Conservation (phyloP, 1,140 invertebrate genomes). For the Gonatopus flavifemur region DNA sequence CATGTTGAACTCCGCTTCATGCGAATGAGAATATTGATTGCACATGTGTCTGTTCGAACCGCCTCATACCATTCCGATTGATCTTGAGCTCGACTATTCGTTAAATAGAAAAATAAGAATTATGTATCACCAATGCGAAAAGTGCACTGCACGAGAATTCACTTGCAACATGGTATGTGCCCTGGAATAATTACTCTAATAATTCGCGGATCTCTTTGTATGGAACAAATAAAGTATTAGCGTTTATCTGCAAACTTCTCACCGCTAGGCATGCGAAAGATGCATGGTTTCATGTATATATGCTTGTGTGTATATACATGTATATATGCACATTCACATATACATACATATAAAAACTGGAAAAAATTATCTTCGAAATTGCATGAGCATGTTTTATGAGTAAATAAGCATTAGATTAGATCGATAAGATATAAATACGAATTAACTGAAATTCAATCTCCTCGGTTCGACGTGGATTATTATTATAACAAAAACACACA, state of each 20-base stretch:
- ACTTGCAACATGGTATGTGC: slow-evolving; percentile 32
- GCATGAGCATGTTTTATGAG: slow-evolving; percentile 43
- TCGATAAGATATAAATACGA: slow-evolving; percentile 26
- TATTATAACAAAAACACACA: no score
- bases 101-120: slow-evolving; percentile 35
- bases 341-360: slow-evolving; percentile 30
- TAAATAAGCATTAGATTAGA: slow-evolving; percentile 33
- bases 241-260: slow-evolving; percentile 22
- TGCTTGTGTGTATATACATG: no score
- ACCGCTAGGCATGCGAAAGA: slow-evolving; percentile 31
- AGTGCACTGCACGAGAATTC: slow-evolving; percentile 30
- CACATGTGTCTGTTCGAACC: slow-evolving; percentile 27
- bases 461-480: no score
- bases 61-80: no score
- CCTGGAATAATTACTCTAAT: slow-evolving; percentile 27
- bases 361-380: slow-evolving; percentile 28
- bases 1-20: no score
- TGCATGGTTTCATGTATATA: no score
- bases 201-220: slow-evolving; percentile 11
- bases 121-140: slow-evolving; percentile 25
- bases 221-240: slow-evolving; percentile 23
- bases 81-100: slow-evolving; percentile 31
- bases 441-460: no score
- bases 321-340: no score
- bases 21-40: no score